Base-by-base conservation (phyloP, 2,888 invertebrate genomes). In the Rhingia rostrata region DNA sequence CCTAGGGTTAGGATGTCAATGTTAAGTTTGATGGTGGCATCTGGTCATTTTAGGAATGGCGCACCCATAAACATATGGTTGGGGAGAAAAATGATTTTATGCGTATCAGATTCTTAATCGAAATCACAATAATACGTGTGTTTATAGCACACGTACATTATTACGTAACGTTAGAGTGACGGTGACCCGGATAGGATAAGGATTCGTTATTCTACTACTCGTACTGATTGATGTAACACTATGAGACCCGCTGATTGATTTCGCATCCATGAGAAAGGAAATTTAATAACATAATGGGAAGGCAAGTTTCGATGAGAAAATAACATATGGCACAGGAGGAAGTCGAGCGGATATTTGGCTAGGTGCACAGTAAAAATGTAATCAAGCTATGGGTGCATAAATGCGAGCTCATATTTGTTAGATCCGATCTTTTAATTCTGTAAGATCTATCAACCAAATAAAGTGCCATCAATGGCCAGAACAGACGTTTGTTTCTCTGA, bases 181-280 rank as follows among this genome's bases (percentile, higher is more conserved):
- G 22, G 22, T 22, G 22, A 22, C 22, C 22, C 22, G 22, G 1
- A 2, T 22, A 22, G 22, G 22, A 22, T 22, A 22, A 22, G 22
- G 22, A 2, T 4, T 45, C 6, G 3, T 12, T 45, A 4, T 3
- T 45, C n/a, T n/a, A n/a, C n/a, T 5, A 43, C 4, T 5, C 0
- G 10, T 4, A n/a, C n/a, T 47, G 22, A 49, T 49, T 49, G 10
- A 49, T 49, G 30, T 49, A 10, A 10, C 30, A 22, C 22, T 49
- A 22, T 14, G 49, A 51, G 32, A 12, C 49, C 49, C 7, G 41
- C 58, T 70, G 70, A 60, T 70, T 70, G 51, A 49, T 60, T 51
- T 49, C 37, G 45, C 39, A 14, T n/a, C 9, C 6, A 47, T 47
- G 7, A 10, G 41, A 6, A 39, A 41, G 6, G 32, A 49, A 49